phyloP scores from a whole-genome alignment of 2,113 vertebrate species.

The Thamnophis sirtalis region DNA sequence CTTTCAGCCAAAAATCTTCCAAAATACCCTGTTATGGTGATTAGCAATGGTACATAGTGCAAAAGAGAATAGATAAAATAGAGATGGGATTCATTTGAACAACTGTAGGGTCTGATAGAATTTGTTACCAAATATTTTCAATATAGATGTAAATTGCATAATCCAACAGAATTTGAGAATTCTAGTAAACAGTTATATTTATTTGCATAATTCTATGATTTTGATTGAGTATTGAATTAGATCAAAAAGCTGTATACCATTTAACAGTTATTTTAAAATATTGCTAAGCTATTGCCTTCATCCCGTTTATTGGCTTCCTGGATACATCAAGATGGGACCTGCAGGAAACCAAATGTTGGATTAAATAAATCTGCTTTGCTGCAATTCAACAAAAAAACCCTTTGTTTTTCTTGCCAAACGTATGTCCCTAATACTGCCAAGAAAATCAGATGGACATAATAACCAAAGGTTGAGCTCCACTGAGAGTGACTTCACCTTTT shows the following conservation, averaged over 20 bases:
- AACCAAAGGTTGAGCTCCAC: not conserved
- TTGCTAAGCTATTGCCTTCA: not conserved
- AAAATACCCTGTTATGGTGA: not conserved
- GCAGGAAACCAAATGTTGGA: not conserved
- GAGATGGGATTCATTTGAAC: not conserved
- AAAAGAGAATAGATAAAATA: not conserved
- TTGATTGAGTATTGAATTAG: not conserved
- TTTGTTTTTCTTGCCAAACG: not conserved
- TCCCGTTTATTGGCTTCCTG: not conserved
- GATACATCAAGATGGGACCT: not conserved
- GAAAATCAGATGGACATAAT: not conserved
- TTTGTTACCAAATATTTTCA: constrained; percentile 21
- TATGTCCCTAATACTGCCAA: not conserved
- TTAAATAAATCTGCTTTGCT: not conserved
- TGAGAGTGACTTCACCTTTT: not conserved
- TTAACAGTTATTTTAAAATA: not conserved
- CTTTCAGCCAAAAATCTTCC: not conserved
- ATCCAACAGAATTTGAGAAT: constrained; percentile 56
- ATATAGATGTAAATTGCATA: constrained; percentile 17
- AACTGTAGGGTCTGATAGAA: not conserved
- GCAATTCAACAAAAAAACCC: not conserved
- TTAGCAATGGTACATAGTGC: not conserved
- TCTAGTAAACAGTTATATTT: constrained; percentile 61
- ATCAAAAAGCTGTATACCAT: not conserved
- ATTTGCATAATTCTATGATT: constrained; percentile 38